phyloP scores from a whole-genome alignment of 2,888 invertebrate genomes.

The Perizoma flavofasciatum region DNA sequence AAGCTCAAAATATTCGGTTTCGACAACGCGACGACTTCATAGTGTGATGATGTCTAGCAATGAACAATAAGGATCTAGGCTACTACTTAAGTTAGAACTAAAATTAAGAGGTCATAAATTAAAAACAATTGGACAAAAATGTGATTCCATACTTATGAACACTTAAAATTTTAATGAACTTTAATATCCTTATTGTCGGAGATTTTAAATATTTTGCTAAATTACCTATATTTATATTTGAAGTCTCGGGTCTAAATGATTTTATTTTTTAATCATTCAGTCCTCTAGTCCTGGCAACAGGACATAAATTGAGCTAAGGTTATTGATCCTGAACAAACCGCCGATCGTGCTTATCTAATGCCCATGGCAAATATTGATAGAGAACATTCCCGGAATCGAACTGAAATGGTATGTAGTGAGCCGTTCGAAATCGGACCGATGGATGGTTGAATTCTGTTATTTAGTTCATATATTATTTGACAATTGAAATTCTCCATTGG shows the following conservation, averaged over 20 bases:
- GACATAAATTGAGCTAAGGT: slow-evolving; percentile 41
- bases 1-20: no score
- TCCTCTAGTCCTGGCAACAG: slow-evolving; percentile 28
- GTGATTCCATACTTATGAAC: no score
- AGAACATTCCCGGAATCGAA: slow-evolving; percentile 58
- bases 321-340: slow-evolving; percentile 49
- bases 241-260: neutral
- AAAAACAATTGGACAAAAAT: no score
- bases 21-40: no score
- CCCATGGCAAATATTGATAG: slow-evolving; percentile 61
- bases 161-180: no score
- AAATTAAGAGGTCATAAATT: no score
- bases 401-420: slow-evolving; percentile 40
- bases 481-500: slow-evolving; percentile 9
- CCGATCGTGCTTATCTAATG: slow-evolving; percentile 59
- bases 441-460: slow-evolving; percentile 14
- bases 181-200: no score
- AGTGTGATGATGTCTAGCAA: no score
- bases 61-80: no score
- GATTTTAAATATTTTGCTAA: no score
- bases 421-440: slow-evolving; percentile 16
- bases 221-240: no score
- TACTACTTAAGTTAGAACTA: no score
- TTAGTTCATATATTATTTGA: slow-evolving; percentile 14
- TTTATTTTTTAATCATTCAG: neutral